phyloP scores from a whole-genome alignment of 2,797 vertebrate genomes.

The Acanthurus leucopareius region DNA sequence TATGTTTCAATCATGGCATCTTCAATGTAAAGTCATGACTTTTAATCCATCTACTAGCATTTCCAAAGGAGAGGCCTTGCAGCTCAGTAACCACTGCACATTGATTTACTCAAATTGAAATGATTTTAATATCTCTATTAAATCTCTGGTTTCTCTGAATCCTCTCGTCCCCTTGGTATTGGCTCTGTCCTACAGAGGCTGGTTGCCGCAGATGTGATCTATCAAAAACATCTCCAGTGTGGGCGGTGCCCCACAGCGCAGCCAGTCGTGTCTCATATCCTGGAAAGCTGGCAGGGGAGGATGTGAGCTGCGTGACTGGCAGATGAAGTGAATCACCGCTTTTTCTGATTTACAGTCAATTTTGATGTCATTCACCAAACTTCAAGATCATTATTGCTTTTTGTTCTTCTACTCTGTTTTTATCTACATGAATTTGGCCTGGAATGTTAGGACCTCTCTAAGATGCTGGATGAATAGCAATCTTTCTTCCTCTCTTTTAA shows the following conservation, averaged over 20 bases:
- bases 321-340: conserved; percentile 35
- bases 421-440: conserved; percentile 17
- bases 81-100: conserved; percentile 12
- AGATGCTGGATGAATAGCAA: conserved; percentile 48
- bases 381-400: conserved; percentile 10
- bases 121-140: conserved; percentile 34
- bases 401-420: conserved; percentile 7
- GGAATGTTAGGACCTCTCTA: conserved; percentile 21
- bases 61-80: conserved; percentile 35
- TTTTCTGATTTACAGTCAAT: conserved; percentile 43
- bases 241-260: conserved; percentile 20
- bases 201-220: conserved; percentile 57
- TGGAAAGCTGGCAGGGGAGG: conserved; percentile 29
- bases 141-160: conserved; percentile 21
- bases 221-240: conserved; percentile 48
- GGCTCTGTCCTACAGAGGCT: conserved; percentile 17
- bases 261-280: conserved; percentile 41
- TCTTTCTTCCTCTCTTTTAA: conserved; percentile 37
- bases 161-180: conserved; percentile 3
- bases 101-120: conserved; percentile 47
- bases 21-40: not conserved
- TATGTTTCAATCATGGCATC: conserved; percentile 33
- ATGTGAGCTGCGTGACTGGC: conserved; percentile 51
- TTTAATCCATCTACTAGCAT: conserved; percentile 56
- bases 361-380: conserved; percentile 32